Evolutionary conservation across 2,888 invertebrate genomes (phyloP), one percentile per base, ranked within the genome.

Genomic region (Sinodicranocentrus sp.): DNA sequence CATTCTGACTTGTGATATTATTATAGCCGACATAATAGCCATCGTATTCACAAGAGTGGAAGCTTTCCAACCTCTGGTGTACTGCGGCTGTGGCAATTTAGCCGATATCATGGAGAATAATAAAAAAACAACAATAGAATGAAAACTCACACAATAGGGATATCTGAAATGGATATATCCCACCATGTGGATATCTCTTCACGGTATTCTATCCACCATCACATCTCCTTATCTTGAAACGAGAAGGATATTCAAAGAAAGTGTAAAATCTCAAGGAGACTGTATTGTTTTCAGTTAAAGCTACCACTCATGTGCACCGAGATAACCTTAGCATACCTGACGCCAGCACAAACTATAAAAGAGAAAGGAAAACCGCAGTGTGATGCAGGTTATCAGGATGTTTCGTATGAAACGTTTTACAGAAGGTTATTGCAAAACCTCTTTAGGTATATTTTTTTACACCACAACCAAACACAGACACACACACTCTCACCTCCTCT

Each of bases 1-100:
- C 48, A 78, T 59, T 70, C 78, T 70, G 78, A 78, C 78, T 78
- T 68, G 78, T 61, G 78, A 78, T 78, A 78, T 78, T 70, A 78
- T 78, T 78, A 78, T 70, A 25, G 68, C 52, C 23, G 59, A 61
- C 68, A 65, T 43, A 65, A 43, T 65, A 21, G 28, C 33, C n/a
- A 17, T 5, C n/a, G 61, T 26, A 26, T 61, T 61, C 61, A n/a
- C 61, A 61, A n/a, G n/a, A 48, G 61, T 33, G 6, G 48, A n/a
- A 48, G 17, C 57, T 25, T 57, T n/a, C 15, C 10, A 10, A n/a
- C 48, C n/a, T 48, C 48, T 61, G 28, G 33, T 28, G 65, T 61
- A 26, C 65, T 5, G 43, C 39, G 65, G 43, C 43, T 43, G 43
- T 43, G 65, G 65, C 65, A 21, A 39, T 65, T 65, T 65, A 15